Evolutionary conservation across 23 tunicate species (phyloP), one percentile per base, ranked within the genome.

Genomic region (Diplosoma virens): DNA sequence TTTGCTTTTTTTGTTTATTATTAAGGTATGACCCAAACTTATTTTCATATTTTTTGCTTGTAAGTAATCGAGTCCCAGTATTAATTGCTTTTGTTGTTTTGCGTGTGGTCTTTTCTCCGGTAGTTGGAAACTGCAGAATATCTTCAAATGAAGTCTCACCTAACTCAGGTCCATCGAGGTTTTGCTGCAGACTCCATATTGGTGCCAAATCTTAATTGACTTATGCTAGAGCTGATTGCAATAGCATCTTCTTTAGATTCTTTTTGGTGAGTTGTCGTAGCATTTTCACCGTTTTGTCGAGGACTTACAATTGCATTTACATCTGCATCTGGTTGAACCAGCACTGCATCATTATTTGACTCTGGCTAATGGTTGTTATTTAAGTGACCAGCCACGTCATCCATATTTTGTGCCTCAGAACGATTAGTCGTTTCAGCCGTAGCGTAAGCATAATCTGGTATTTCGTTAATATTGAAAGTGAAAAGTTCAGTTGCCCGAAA

Each of bases 71-170:
- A 61, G 34, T 61, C 9, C 69, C 69, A 22, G 69, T 61, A 5
- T 29, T 61, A 61, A 61, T 61, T 61, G 18, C 35, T 29, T 9
- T 61, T 61, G 17, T 61, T 61, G 35, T 29, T 61, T 61, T 61
- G 6, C 18, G 17, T 61, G 28, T 61, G 5, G 17, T 29, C 35
- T 61, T 18, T 61, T 61, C 30, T 29, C 69, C 69, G 21, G 23
- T 22, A 61, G 21, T 14, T 61, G 69, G 69, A 61, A 61, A 61
- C 5, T 34, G 69, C 34, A 29, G 21, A 22, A 61, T 61, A 22
- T 61, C 69, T 61, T 61, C 23, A 61, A 61, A 61, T 61, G 69
- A 61, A 61, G 69, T 28, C 69, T 61, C 69, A 61, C 69, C 35
- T 61, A 22, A 61, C 21, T 18, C 69, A 61, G 35, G 17, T 61